These are phyloP conservation scores for Spilogale gracilis DNA, from an alignment of 2,113 vertebrate genomes.

Conservation along the genomic window DNA sequence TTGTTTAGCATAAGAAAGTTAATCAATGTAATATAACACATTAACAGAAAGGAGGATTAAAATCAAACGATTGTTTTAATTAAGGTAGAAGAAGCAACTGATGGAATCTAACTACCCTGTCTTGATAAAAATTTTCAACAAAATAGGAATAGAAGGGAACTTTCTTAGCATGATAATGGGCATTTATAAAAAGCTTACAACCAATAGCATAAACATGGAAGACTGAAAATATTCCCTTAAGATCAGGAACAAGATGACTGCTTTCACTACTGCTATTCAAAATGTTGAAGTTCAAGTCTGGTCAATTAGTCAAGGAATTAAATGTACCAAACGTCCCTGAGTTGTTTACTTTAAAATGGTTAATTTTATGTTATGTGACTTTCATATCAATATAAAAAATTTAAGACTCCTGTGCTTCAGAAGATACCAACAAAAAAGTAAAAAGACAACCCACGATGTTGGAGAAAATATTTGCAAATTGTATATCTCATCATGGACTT, in stretches of 20 bases:
- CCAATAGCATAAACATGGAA: neutral
- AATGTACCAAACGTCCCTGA: neutral
- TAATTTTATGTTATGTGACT: constrained; percentile 27
- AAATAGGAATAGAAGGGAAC: constrained; percentile 35
- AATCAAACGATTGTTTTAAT: neutral
- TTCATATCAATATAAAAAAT: neutral
- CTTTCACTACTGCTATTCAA: neutral
- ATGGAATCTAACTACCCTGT: neutral
- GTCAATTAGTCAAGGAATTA: neutral
- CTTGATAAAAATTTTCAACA: constrained; percentile 33
- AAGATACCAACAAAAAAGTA: neutral
- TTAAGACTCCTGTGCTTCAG: neutral
- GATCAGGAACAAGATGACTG: neutral
- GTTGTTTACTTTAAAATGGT: neutral
- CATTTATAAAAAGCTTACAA: constrained; percentile 22
- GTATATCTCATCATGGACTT: neutral
- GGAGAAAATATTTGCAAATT: neutral
- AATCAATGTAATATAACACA: neutral
- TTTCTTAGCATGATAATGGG: neutral
- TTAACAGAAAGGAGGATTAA: neutral
- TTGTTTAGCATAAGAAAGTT: neutral
- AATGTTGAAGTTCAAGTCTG: neutral
- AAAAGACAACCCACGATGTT: neutral
- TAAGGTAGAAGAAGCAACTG: constrained; percentile 38
- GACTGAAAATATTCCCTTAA: constrained; percentile 9